These are phyloP conservation scores for Noctua janthina DNA, from an alignment of 2,888 invertebrate genomes.

Conservation along the genomic window DNA sequence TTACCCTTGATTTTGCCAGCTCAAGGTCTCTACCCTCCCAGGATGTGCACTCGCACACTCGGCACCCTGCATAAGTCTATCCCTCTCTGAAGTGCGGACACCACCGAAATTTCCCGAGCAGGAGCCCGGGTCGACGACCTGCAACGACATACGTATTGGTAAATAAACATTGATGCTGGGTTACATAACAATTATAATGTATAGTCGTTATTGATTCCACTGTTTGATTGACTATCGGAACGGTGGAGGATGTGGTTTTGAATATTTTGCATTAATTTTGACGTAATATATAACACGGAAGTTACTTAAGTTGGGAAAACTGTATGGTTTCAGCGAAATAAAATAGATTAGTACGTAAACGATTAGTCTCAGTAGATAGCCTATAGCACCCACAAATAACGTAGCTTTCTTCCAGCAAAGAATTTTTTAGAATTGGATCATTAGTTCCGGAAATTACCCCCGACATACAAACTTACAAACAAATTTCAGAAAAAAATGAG, in stretches of 20 bases:
- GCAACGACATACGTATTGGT: slow-evolving; percentile 86
- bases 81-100: slow-evolving; percentile 84
- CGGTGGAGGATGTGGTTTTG: not conserved
- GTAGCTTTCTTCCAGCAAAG: too few species aligned
- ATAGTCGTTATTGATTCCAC: slow-evolving; percentile 53
- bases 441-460: too few species aligned
- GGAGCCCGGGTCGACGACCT: slow-evolving; percentile 85
- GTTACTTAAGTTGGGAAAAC: not conserved
- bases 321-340: not conserved
- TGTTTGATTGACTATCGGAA: slow-evolving; percentile 45
- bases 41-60: slow-evolving; percentile 79
- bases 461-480: too few species aligned
- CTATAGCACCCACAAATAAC: too few species aligned
- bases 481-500: too few species aligned
- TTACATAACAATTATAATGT: slow-evolving; percentile 80
- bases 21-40: slow-evolving; percentile 90
- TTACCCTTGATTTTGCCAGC: slow-evolving; percentile 91
- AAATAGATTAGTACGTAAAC: not conserved
- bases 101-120: slow-evolving; percentile 87
- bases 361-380: not conserved
- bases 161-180: slow-evolving; percentile 86
- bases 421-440: too few species aligned
- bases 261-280: slow-evolving; percentile 27
- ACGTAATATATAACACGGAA: not conserved
- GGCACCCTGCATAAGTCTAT: slow-evolving; percentile 78